Evolutionary conservation across 1,140 invertebrate species (phyloP).

Genomic region (Rhizoglyphus robini): DNA sequence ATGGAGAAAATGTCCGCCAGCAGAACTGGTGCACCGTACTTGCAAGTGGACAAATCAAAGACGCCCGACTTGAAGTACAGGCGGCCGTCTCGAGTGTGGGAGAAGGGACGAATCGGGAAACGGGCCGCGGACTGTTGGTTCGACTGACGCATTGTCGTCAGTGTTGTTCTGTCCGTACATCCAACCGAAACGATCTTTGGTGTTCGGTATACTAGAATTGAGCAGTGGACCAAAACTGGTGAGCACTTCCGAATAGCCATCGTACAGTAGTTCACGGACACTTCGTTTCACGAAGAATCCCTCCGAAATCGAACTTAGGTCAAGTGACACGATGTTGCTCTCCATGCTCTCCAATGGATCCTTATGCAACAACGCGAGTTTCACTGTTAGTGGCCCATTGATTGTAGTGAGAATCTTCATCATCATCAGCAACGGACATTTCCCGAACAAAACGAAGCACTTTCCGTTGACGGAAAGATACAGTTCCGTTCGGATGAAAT

Average conservation of each 20-base stretch:
- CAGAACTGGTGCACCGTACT: slow-evolving; percentile 60
- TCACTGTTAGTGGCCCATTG: slow-evolving; percentile 79
- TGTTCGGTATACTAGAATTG: slow-evolving; percentile 24
- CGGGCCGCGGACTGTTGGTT: neutral
- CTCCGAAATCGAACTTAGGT: slow-evolving; percentile 76
- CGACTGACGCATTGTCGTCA: slow-evolving; percentile 29
- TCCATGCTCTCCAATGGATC: slow-evolving; percentile 65
- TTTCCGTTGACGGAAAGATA: slow-evolving; percentile 72
- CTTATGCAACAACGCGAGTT: slow-evolving; percentile 53
- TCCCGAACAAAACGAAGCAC: slow-evolving; percentile 68
- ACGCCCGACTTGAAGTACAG: slow-evolving; percentile 21
- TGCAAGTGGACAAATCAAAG: slow-evolving; percentile 21
- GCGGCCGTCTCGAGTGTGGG: neutral
- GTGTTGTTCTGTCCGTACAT: slow-evolving; percentile 36
- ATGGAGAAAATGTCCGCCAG: slow-evolving; percentile 32
- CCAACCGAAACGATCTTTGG: slow-evolving; percentile 24
- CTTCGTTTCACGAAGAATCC: slow-evolving; percentile 75
- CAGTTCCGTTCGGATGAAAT: slow-evolving; percentile 53
- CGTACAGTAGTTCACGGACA: slow-evolving; percentile 64
- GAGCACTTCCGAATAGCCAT: slow-evolving; percentile 45
- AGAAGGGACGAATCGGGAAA: neutral
- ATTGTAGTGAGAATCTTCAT: slow-evolving; percentile 70
- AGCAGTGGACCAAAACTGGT: slow-evolving; percentile 26
- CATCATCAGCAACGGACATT: slow-evolving; percentile 58
- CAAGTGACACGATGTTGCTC: slow-evolving; percentile 63